Evolutionary conservation across 2,113 vertebrate species (phyloP), one percentile per base, ranked within the genome.

Genomic region (Brachyhypopomus gauderio): DNA sequence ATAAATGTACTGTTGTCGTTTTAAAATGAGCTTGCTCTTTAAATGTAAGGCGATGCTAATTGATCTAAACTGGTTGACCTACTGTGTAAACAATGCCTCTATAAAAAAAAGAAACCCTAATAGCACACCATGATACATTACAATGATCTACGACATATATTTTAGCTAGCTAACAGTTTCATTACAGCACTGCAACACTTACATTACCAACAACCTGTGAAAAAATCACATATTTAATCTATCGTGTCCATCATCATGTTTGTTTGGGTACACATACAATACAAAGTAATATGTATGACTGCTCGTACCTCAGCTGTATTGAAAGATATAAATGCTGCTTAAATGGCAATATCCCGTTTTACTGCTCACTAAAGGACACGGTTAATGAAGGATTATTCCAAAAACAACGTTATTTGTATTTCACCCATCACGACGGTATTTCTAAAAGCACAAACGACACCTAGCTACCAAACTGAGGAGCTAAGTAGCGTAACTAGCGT

Each of bases 361-460:
- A 45, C 3, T 48, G 1, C 12, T n/a, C 8, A 23, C 4, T 22
- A 27, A 64, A 20, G 17, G 30, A 71, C 5, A 30, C n/a, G 12
- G 25, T 3, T 17, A 12, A 11, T 20, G 23, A 27, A 30, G 36
- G 23, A 2, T 48, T 25, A 4, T 20, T 12, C 20, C 20, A 41
- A 67, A 30, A 62, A 3, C 30, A 80, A 74, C 14, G 36, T 52
- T 56, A 69, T 59, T 34, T 77, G 22, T 56, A 77, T 52, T 27
- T 55, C 63, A 80, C 41, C 22, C 81, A 85, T 78, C 58, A 60
- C 75, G 20, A 36, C 25, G 38, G 59, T 69, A 41, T 59, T 1
- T 25, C 75, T 45, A 77, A 84, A 80, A 66, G 45, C 52, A 63
- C 12, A 69, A 70, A 77, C 84, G 81, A 83, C 84, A 85, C 63